Evolutionary conservation across 2,797 vertebrate genomes (phyloP).

Genomic region (Sparidentex hasta): DNA sequence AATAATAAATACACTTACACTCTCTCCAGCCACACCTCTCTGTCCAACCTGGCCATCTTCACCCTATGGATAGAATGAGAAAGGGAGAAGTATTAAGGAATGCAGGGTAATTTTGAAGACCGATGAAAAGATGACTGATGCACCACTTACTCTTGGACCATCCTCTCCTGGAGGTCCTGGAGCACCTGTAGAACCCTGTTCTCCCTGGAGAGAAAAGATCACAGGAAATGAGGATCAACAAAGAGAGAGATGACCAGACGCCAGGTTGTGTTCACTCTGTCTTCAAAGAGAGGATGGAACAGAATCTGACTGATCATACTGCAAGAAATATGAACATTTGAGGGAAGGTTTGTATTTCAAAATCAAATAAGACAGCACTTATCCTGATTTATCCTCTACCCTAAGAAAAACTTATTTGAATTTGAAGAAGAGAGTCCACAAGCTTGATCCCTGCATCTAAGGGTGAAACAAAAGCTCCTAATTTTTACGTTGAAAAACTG

Average conservation of each 20-base stretch:
- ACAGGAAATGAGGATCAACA: constrained; percentile 34
- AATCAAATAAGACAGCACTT: too few relatives aligned
- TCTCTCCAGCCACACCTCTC: constrained; percentile 95
- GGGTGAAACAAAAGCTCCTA: background rate
- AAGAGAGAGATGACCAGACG: constrained; percentile 1
- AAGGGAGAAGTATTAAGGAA: constrained; percentile 7
- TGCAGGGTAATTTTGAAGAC: background rate
- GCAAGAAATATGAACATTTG: too few relatives aligned
- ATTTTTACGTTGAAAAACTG: constrained; percentile 14
- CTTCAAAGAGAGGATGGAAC: too few relatives aligned
- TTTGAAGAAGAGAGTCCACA: background rate
- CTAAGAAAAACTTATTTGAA: too few relatives aligned
- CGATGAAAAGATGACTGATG: background rate
- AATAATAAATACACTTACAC: constrained; percentile 86
- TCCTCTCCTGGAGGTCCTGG: constrained; percentile 96
- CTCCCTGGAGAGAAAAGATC: constrained; percentile 87
- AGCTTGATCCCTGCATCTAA: constrained; percentile 15
- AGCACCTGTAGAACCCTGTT: constrained; percentile 90
- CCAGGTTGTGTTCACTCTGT: too few relatives aligned
- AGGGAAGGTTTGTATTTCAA: too few relatives aligned
- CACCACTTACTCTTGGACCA: constrained; percentile 90
- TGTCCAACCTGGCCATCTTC: constrained; percentile 97
- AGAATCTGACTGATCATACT: too few relatives aligned
- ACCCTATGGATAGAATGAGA: constrained; percentile 83
- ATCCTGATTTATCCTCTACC: too few relatives aligned